Base-by-base conservation (phyloP, 2,888 invertebrate species). In the Pimpla rufipes region DNA sequence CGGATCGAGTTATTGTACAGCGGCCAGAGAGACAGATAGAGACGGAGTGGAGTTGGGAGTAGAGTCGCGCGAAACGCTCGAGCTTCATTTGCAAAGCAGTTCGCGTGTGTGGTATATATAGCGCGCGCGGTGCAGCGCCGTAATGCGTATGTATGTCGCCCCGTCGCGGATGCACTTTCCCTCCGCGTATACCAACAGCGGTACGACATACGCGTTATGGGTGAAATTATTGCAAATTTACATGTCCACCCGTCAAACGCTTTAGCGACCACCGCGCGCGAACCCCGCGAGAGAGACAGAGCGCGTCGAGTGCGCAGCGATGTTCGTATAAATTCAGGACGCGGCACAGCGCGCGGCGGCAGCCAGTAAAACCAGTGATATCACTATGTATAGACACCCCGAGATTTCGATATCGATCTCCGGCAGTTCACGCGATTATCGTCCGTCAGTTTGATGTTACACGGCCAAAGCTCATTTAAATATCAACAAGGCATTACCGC, bases 181-280 rank as follows among this genome's bases (percentile, higher is more conserved):
- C 45, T 73, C 29, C 73, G 71, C 52, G 50, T 67, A 37, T n/a
- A 52, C 18, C 42, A 67, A 67, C 67, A 67, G 59, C 47, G 40
- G 42, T 68, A 81, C 52, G 73, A 73, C 81, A 73, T 68, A 74
- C 78, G 68, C 80, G 80, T 83, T 77, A 83, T 77, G 79, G 77
- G 16, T 78, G 73, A 83, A 80, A 80, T 83, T 83, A 83, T 83
- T 83, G 83, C 83, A 77, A 83, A 83, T 83, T 80, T 80, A 80
- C 80, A 83, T 83, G 68, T 77, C 73, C 59, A 71, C 57, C 71
- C 66, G 79, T 77, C 83, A 80, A 83, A 83, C 80, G 77, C 67
- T 83, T 83, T 83, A 59, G 62, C 47, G 73, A 37, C 29, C 55
- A 59, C 6, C 16, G 13, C 67, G 2, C 23, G 13, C 5, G n/a